These are phyloP conservation scores for Phalloptychus januarius DNA, from an alignment of 2,797 vertebrate species.

Conservation along the genomic window DNA sequence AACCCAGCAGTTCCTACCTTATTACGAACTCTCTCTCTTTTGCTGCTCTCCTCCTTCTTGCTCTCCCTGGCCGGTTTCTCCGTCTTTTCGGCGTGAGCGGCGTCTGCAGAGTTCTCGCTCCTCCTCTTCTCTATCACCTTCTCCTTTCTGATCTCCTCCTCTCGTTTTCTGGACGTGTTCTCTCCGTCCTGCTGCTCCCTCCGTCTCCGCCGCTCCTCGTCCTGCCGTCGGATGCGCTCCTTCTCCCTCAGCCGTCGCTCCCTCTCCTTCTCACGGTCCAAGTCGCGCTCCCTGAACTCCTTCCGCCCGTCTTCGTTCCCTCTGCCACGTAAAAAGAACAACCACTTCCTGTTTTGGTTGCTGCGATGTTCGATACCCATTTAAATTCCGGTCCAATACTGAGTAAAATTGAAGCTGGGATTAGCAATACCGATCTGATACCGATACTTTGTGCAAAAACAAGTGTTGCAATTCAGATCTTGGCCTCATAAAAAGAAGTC, in stretches of 20 bases:
- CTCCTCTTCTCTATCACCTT: slow-evolving; percentile 88
- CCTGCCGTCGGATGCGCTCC: slow-evolving; percentile 88
- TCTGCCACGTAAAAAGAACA: slow-evolving; percentile 69
- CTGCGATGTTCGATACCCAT: not conserved
- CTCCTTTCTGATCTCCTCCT: slow-evolving; percentile 90
- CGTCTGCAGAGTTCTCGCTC: slow-evolving; percentile 80
- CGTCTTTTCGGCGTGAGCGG: slow-evolving; percentile 74
- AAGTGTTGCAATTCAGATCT: too few relatives aligned
- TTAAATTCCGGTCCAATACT: too few relatives aligned
- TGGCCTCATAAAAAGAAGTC: too few relatives aligned
- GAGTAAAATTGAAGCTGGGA: too few relatives aligned
- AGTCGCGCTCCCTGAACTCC: slow-evolving; percentile 90
- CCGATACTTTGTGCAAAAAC: too few relatives aligned
- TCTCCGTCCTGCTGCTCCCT: slow-evolving; percentile 93
- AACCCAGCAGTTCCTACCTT: slow-evolving; percentile 80
- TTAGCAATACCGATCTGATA: too few relatives aligned
- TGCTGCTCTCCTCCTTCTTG: slow-evolving; percentile 89
- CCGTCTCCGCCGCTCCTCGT: slow-evolving; percentile 91
- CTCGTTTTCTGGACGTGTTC: slow-evolving; percentile 86
- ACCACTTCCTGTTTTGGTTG: not conserved
- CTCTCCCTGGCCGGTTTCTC: slow-evolving; percentile 86
- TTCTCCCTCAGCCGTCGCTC: slow-evolving; percentile 86
- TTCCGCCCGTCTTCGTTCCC: slow-evolving; percentile 88
- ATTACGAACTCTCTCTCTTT: slow-evolving; percentile 93
- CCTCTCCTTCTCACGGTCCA: slow-evolving; percentile 86